These are phyloP conservation scores for Aspidiotus rigidus DNA, from an alignment of 2,888 invertebrate genomes.

Conservation along the genomic window DNA sequence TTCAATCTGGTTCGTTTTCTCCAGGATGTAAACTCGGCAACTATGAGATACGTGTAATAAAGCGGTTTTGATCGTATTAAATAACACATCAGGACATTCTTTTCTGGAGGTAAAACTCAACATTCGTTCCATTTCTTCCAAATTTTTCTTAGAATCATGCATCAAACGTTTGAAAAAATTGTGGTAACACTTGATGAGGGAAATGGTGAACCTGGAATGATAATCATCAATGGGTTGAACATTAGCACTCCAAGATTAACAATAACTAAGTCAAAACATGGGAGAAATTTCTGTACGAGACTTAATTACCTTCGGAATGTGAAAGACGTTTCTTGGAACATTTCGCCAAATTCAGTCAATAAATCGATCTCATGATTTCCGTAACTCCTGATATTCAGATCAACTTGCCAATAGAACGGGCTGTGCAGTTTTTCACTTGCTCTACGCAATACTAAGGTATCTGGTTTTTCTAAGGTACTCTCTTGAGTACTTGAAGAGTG, in stretches of 20 bases:
- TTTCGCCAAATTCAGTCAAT: conserved; percentile 1
- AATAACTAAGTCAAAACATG: not conserved
- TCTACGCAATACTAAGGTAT: too few species aligned
- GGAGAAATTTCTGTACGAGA: too few species aligned
- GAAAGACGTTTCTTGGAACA: conserved; percentile 15
- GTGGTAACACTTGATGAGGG: conserved; percentile 16
- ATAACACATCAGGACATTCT: conserved; percentile 10
- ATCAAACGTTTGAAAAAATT: conserved; percentile 11
- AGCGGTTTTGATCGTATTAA: conserved; percentile 12
- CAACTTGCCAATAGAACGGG: conserved; percentile 17
- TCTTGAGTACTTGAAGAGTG: too few species aligned
- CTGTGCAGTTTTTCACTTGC: conserved; percentile 1
- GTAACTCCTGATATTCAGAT: conserved; percentile 2
- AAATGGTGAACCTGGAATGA: conserved; percentile 11
- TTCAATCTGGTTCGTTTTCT: conserved; percentile 1
- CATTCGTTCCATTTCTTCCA: conserved; percentile 25
- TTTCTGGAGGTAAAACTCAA: conserved; percentile 2
- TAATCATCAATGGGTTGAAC: not conserved
- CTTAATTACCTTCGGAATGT: conserved; percentile 12
- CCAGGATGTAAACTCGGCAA: conserved; percentile 10
- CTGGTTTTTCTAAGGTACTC: too few species aligned
- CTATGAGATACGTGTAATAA: conserved; percentile 21
- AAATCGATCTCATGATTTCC: conserved; percentile 1
- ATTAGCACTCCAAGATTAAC: not conserved
- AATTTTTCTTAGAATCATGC: not conserved